Base-by-base conservation (phyloP, 1,140 invertebrate species). In the Bombus terrestris region DNA sequence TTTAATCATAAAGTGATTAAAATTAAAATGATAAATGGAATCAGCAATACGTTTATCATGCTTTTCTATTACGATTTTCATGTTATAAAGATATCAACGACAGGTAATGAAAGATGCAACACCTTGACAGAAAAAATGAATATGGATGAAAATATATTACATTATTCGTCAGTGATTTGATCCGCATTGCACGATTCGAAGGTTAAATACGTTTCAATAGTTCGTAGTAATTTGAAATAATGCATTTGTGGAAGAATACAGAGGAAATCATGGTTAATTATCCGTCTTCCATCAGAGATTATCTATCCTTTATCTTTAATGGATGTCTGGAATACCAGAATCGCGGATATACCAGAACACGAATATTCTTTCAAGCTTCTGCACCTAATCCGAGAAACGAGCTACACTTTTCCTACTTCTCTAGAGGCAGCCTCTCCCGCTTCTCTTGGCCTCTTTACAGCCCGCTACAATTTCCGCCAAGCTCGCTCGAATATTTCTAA, bases 401-500 rank as follows among this genome's bases (percentile, higher is more conserved):
- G 22, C 32, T 28, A 10, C 64, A 25, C 43, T 69, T 25, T 37
- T 39, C 64, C 62, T 28, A 22, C 62, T 53, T n/a, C 10, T 18
- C 32, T 37, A 9, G 10, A 37, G 3, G 3, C 57, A n/a, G 15
- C 13, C 32, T n/a, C 37, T 41, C 25, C 6, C n/a, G 3, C 3
- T 22, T 53, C 47, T 18, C 18, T 71, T 39, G 59, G 18, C 59
- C 43, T 68, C 25, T 68, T 83, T 47, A 39, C n/a, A 47, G n/a
- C 3, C 15, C 8, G 28, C 74, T 57, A 39, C 43, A 53, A 76
- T 76, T 83, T 57, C 39, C 66, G 25, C 64, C n/a, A 9, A 35
- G 76, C 43, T n/a, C 35, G 53, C 75, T 68, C 39, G 53, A 59
- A 85, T n/a, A 72, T 85, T 80, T 80, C 83, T 85, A 85, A 85